These are phyloP conservation scores for Coenonympha arcania DNA, from an alignment of 2,888 invertebrate genomes.

Conservation along the genomic window DNA sequence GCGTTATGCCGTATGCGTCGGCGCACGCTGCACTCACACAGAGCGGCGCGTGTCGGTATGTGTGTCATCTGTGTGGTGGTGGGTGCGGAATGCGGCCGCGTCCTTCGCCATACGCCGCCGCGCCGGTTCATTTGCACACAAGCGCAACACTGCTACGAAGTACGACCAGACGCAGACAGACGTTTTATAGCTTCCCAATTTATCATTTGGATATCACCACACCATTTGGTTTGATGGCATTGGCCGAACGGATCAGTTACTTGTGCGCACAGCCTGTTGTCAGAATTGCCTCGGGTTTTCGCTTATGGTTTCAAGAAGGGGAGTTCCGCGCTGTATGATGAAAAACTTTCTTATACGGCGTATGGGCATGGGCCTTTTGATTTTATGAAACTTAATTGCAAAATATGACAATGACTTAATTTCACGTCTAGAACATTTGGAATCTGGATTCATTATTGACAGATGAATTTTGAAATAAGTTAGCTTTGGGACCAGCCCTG, in stretches of 20 bases:
- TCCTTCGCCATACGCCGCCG: constrained; percentile 68
- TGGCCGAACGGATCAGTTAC: constrained; percentile 14
- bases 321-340: constrained; percentile 3
- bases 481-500: too few species aligned
- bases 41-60: constrained; percentile 54
- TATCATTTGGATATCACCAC: constrained; percentile 46
- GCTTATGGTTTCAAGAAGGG: constrained; percentile 17
- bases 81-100: constrained; percentile 70
- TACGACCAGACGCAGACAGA: constrained; percentile 41
- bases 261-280: constrained; percentile 17
- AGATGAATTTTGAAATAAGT: too few species aligned
- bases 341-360: background rate
- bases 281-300: constrained; percentile 12
- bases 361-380: background rate
- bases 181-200: constrained; percentile 61
- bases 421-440: too few species aligned
- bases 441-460: too few species aligned
- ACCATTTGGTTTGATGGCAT: constrained; percentile 26
- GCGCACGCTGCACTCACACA: constrained; percentile 45
- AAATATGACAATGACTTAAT: too few species aligned
- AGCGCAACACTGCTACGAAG: constrained; percentile 49
- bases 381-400: background rate
- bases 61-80: constrained; percentile 63
- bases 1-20: too few species aligned
- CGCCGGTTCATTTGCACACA: constrained; percentile 69